Base-by-base conservation (phyloP, 1,140 invertebrate species). In the Lepidurus couesii region DNA sequence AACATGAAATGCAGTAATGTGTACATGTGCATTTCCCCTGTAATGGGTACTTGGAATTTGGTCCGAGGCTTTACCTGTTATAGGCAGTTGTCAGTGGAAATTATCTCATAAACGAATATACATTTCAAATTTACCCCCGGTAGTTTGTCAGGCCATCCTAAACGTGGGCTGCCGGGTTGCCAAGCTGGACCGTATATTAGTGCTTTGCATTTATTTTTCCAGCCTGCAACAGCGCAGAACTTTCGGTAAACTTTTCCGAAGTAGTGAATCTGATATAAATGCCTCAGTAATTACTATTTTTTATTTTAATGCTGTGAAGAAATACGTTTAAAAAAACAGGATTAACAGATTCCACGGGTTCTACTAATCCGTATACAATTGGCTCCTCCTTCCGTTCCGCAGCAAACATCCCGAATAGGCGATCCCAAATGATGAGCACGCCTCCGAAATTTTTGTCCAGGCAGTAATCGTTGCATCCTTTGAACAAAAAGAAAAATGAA, bases 141-240 rank as follows among this genome's bases (percentile, higher is more conserved):
- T 73, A 78, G 77, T 34, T 65, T 42, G 11, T 78, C 45, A 6
- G 73, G 42, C 73, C 43, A 53, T n/a, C 94, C 94, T 1, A 93
- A 88, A 82, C 94, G 87, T 0, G 93, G 91, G 75, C 88, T 89
- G 4, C 93, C 94, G 4, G 94, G 93, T 75, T 89, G 85, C 94
- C 95, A 97, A 81, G 94, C 95, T 0, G 95, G 95, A 8, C 95
- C 94, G 85, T 92, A 94, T 83, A 93, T 90, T 1, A 94, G 81
- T 0, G 91, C 90, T 1, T 88, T 88, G 0, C 95, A 81, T 82
- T 91, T 92, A 81, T 95, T 83, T 75, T 84, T 82, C 87, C 86
- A 87, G 42, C 84, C 86, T 79, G 86, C 82, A 85, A 91, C 87
- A 24, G 83, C 83, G 74, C 88, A 82, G 82, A 89, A 87, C 82